These are phyloP conservation scores for Mobula birostris DNA, from an alignment of 2,113 vertebrate genomes.

Conservation along the genomic window DNA sequence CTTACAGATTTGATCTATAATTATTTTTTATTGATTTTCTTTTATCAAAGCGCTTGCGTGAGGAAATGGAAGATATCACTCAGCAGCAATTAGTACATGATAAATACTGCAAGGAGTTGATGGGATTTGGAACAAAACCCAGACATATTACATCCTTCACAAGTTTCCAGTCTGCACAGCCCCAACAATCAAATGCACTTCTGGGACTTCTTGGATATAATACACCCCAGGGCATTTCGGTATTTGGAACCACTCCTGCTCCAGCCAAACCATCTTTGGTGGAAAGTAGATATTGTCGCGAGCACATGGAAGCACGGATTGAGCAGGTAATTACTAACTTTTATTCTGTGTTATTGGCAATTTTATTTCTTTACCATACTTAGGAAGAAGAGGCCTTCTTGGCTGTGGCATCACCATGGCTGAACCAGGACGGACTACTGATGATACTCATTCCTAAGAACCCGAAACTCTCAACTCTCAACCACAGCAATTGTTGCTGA, in stretches of 20 bases:
- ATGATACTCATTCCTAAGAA: too few species aligned
- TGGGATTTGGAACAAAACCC: constrained; percentile 89
- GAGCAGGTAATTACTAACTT: constrained; percentile 68
- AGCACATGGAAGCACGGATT: constrained; percentile 93
- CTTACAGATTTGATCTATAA: background rate
- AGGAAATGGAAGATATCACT: constrained; percentile 98
- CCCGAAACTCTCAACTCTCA: too few species aligned
- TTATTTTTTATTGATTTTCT: background rate
- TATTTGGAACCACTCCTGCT: constrained; percentile 73
- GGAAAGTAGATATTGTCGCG: constrained; percentile 92
- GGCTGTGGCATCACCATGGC: too few species aligned
- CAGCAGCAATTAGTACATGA: constrained; percentile 96
- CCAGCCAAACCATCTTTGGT: constrained; percentile 81
- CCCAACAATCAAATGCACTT: constrained; percentile 87
- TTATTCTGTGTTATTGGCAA: background rate
- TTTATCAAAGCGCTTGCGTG: constrained; percentile 75
- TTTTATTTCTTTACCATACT: too few species aligned
- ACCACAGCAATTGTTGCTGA: too few species aligned
- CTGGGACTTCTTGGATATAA: constrained; percentile 87
- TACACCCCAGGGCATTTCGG: constrained; percentile 82
- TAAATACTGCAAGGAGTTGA: constrained; percentile 93
- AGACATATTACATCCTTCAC: constrained; percentile 95
- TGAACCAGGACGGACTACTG: too few species aligned
- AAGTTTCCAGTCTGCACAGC: constrained; percentile 91
- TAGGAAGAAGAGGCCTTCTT: too few species aligned